These are phyloP conservation scores for Brachionus manjavacas DNA, from an alignment of 1,140 invertebrate species.

Conservation along the genomic window DNA sequence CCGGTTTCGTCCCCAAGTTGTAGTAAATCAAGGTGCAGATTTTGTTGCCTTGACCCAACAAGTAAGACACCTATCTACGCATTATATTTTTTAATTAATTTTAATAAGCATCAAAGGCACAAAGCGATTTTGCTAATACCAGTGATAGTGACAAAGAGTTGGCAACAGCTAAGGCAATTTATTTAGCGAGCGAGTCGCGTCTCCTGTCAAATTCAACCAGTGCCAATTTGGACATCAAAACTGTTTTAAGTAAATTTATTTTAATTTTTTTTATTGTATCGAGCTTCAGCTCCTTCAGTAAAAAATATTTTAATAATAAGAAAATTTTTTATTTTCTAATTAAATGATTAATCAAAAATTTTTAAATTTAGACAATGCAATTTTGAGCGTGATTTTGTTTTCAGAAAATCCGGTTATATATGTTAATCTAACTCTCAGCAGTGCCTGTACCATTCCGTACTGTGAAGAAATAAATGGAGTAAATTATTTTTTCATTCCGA, in stretches of 20 bases:
- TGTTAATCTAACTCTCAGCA: not conserved
- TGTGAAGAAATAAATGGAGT: constrained; percentile 37
- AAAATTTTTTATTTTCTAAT: not conserved
- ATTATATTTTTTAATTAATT: not conserved
- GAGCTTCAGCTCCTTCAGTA: too few species aligned
- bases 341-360: not conserved
- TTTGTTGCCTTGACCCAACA: constrained; percentile 10
- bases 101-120: not conserved
- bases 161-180: not conserved
- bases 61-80: not conserved
- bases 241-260: not conserved
- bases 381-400: constrained; percentile 22
- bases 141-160: not conserved
- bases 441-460: not conserved
- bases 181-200: constrained; percentile 1
- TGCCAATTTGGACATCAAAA: not conserved
- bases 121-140: not conserved
- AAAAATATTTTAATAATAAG: too few species aligned
- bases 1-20: not conserved
- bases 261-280: not conserved
- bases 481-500: constrained; percentile 10
- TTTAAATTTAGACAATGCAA: not conserved
- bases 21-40: not conserved
- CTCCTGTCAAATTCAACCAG: not conserved
- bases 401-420: constrained; percentile 16